Evolutionary conservation across 2,113 vertebrate genomes (phyloP), one percentile per base, ranked within the genome.

Genomic region (Raja brachyura): DNA sequence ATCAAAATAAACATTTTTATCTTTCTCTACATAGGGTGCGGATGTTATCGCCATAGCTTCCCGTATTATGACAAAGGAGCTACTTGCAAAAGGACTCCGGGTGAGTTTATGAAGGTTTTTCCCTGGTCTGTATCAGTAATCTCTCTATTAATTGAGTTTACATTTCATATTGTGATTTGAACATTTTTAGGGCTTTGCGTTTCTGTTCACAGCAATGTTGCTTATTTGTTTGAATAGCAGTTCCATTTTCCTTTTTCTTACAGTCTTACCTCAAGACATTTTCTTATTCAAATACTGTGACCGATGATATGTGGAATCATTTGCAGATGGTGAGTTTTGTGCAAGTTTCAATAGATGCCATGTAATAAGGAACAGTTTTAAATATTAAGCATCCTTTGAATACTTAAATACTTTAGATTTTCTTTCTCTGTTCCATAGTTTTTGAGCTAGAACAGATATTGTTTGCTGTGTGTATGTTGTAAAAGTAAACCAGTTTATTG

Each of bases 231-330:
- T 75, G 33, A 6, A 78, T 70, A 93, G 81, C n/a, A 0, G 3
- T 88, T 31, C 93, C 93, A 33, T 8, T 54, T 94, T 93, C 54
- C 54, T 94, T 0, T 94, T 94, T 20, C 70, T 0, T 94, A 70
- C 94, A 97, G 97, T 95, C 93, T 0, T 97, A 97, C 93, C 95
- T 97, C 95, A 94, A 95, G 95, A 93, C 94, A 85, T 97, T 97
- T 96, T 96, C 97, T 93, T 97, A 96, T 93, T 96, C 96, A 93
- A 97, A 95, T 94, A 95, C 95, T 93, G 95, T 96, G 93, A 96
- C 97, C 93, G 97, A 97, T 95, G 96, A 97, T 94, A 94, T 97
- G 0, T 97, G 97, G 97, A 95, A 94, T 63, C 96, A 97, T 93
- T 95, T 97, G 94, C 97, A 97, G 95, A 96, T 95, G 96, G 97